phyloP scores from a whole-genome alignment of 2,888 invertebrate genomes.

The Oxycera nigricornis region DNA sequence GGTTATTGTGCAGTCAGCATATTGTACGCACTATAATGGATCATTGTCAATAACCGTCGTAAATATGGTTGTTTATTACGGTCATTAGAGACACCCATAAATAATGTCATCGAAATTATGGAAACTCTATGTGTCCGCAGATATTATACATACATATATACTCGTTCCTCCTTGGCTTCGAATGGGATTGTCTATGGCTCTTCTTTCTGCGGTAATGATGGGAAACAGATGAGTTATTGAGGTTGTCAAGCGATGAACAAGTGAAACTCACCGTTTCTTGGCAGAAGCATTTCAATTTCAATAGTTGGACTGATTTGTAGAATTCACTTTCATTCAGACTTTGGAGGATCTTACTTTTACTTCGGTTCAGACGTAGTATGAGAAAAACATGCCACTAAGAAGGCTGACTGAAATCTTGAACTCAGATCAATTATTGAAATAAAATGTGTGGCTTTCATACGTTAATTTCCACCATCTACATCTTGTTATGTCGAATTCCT shows the following conservation, averaged over 20 bases:
- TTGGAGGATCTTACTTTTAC: too few relatives aligned
- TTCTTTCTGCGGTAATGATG: constrained; percentile 7
- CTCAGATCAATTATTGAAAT: too few relatives aligned
- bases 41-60: constrained; percentile 24
- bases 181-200: not conserved
- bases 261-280: not conserved
- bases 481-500: too few relatives aligned
- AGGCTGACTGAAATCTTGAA: too few relatives aligned
- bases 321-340: not conserved
- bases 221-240: constrained; percentile 12
- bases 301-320: not conserved
- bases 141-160: too few relatives aligned
- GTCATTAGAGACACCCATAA: constrained; percentile 35
- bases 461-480: too few relatives aligned
- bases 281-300: not conserved
- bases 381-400: too few relatives aligned
- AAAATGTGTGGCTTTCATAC: too few relatives aligned
- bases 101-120: constrained; percentile 16
- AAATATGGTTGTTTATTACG: constrained; percentile 19
- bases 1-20: not conserved
- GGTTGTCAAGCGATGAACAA: not conserved
- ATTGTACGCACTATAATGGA: constrained; percentile 25
- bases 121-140: not conserved
- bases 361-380: too few relatives aligned
- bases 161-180: too few relatives aligned